A percentile compares a stretch with the other conserved stretches of the same genome.
Conservation (phyloP, 2,113 vertebrate genomes). For the Craseonycteris thonglongyai region DNA sequence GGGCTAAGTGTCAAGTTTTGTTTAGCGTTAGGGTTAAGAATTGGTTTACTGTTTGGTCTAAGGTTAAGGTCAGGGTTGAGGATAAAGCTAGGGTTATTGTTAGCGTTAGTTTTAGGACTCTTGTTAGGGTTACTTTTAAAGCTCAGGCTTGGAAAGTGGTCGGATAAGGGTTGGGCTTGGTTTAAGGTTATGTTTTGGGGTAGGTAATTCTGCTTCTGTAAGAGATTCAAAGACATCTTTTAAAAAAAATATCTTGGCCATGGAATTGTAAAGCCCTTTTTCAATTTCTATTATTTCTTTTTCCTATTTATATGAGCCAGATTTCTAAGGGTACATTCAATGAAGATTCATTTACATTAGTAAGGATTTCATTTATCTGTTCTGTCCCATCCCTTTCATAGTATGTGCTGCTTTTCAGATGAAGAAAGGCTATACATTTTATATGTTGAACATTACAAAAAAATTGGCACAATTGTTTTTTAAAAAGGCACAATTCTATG, state of each 20-base stretch:
- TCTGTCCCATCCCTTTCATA: background rate
- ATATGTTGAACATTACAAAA: background rate
- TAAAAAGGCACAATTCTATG: background rate
- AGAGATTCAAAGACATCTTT: background rate
- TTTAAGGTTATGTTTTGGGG: too few relatives aligned
- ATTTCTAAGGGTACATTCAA: background rate
- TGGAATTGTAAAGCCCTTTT: background rate
- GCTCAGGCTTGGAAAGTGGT: too few relatives aligned
- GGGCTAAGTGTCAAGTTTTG: too few relatives aligned
- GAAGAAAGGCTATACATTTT: background rate
- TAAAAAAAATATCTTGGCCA: background rate
- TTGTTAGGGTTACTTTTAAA: too few relatives aligned
- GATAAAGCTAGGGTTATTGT: too few relatives aligned
- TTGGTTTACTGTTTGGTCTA: too few relatives aligned
- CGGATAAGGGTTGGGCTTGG: too few relatives aligned
- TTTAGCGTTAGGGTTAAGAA: too few relatives aligned
- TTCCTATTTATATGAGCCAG: background rate
- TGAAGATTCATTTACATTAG: background rate
- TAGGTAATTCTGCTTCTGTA: background rate
- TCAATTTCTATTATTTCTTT: background rate
- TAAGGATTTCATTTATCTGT: background rate
- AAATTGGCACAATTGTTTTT: background rate
- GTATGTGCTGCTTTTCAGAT: background rate
- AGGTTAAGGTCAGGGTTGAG: too few relatives aligned
- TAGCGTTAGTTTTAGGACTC: too few relatives aligned